Conservation (phyloP, 2,888 invertebrate species). For the Morpho helenor region DNA sequence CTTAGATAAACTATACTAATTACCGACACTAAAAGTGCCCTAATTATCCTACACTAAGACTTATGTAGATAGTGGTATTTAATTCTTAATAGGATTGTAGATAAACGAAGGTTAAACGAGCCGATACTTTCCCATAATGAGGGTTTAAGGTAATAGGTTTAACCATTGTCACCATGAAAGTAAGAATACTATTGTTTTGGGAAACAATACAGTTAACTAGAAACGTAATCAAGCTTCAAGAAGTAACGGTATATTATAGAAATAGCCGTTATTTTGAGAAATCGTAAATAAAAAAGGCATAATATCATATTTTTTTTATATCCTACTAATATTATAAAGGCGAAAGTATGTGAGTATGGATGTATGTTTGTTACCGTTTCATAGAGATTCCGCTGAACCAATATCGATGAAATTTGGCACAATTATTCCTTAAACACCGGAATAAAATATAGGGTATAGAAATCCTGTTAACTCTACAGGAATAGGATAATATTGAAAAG, state of each 20-base stretch:
- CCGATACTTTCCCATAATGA: constrained; percentile 16
- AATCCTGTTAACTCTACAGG: too few relatives aligned
- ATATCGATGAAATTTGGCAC: too few relatives aligned
- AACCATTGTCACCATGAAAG: constrained; percentile 6
- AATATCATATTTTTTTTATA: too few relatives aligned
- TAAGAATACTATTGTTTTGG: not conserved
- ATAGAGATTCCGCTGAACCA: too few relatives aligned
- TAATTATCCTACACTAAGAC: too few relatives aligned
- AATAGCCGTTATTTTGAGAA: not conserved
- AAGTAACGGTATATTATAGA: not conserved
- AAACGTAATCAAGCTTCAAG: not conserved
- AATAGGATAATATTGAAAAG: too few relatives aligned
- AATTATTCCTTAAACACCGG: too few relatives aligned
- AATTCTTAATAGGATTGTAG: constrained; percentile 9
- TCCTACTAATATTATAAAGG: too few relatives aligned
- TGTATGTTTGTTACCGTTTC: too few relatives aligned
- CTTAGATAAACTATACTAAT: not conserved
- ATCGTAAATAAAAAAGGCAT: too few relatives aligned
- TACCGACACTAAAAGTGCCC: constrained; percentile 3
- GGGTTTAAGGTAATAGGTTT: constrained; percentile 12
- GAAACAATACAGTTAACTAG: not conserved
- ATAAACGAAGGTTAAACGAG: constrained; percentile 15
- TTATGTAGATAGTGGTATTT: constrained; percentile 9
- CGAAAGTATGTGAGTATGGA: too few relatives aligned
- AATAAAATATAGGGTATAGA: too few relatives aligned